Percentiles rank a stretch among this genome's conserved stretches.
These are phyloP conservation scores for Tipula vernalis DNA, from an alignment of 2,888 invertebrate species.

Conservation along the genomic window DNA sequence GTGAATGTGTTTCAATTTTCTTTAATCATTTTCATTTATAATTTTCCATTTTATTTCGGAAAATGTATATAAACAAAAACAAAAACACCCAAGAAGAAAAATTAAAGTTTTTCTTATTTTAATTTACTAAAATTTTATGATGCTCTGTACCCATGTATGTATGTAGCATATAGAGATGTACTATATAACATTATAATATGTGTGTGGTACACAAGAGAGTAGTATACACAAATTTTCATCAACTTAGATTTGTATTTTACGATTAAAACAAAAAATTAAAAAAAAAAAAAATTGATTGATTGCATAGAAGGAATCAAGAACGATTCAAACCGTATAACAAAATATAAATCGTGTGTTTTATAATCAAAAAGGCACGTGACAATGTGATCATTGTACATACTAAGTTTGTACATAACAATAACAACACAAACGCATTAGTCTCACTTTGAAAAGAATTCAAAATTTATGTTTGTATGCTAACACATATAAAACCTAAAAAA, in stretches of 20 bases:
- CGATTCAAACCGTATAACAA: background rate
- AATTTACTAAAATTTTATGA: constrained; percentile 4
- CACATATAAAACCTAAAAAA: background rate
- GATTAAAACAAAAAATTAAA: background rate
- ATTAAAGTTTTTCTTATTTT: background rate
- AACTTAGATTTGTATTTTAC: background rate
- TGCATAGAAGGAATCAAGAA: background rate
- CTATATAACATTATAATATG: background rate
- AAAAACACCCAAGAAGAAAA: background rate
- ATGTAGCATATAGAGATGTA: background rate
- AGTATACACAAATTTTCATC: background rate
- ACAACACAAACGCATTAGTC: background rate
- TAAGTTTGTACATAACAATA: background rate
- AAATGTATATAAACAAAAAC: background rate
- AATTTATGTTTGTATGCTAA: background rate
- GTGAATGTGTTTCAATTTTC: constrained; percentile 10
- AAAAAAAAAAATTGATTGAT: background rate
- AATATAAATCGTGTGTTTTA: background rate
- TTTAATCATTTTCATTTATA: constrained; percentile 8
- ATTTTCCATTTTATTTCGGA: background rate
- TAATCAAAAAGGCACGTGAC: background rate
- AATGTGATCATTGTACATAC: background rate
- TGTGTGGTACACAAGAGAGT: background rate
- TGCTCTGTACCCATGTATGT: background rate
- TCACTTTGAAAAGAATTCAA: background rate